phyloP scores from a whole-genome alignment of 1,140 invertebrate genomes.

The Thalassaphorura encarpata region DNA sequence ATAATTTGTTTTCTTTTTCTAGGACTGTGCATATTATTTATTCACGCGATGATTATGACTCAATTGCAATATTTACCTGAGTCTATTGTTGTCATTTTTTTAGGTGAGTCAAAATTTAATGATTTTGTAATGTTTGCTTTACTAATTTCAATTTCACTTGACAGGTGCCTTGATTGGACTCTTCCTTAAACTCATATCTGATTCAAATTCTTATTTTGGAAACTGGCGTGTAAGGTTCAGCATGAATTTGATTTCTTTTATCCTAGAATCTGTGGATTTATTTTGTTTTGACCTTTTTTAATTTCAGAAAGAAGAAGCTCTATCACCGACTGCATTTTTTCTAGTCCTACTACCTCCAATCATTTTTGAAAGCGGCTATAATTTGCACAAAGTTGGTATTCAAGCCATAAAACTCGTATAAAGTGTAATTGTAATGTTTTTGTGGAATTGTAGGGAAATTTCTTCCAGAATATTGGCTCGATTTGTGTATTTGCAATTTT shows the following conservation, averaged over 20 bases:
- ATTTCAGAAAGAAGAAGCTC: conserved; percentile 79
- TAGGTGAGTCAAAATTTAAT: conserved; percentile 43
- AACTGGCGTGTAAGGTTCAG: conserved; percentile 28
- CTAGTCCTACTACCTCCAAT: conserved; percentile 93
- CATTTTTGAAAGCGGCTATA: conserved; percentile 98
- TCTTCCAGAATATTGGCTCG: conserved; percentile 77
- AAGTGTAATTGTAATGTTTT: conserved; percentile 1
- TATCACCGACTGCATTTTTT: conserved; percentile 95
- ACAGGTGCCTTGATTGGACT: conserved; percentile 80
- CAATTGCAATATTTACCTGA: conserved; percentile 95
- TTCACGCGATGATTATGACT: conserved; percentile 88
- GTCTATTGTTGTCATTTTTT: conserved; percentile 91
- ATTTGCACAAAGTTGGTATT: conserved; percentile 88
- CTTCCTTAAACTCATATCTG: conserved; percentile 76
- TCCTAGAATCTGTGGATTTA: conserved; percentile 1
- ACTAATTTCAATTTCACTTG: conserved; percentile 19
- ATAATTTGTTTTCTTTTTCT: conserved; percentile 23
- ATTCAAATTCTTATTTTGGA: conserved; percentile 36
- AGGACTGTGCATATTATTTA: conserved; percentile 82
- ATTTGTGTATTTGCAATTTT: conserved; percentile 86
- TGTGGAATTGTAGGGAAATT: conserved; percentile 59
- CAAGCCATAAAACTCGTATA: too few relatives aligned
- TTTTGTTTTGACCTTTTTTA: conserved; percentile 3
- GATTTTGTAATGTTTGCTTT: conserved; percentile 3
- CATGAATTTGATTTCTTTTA: conserved; percentile 2